These are phyloP conservation scores for Pachymerium ferrugineum DNA, from an alignment of 2,888 invertebrate genomes.

Conservation along the genomic window DNA sequence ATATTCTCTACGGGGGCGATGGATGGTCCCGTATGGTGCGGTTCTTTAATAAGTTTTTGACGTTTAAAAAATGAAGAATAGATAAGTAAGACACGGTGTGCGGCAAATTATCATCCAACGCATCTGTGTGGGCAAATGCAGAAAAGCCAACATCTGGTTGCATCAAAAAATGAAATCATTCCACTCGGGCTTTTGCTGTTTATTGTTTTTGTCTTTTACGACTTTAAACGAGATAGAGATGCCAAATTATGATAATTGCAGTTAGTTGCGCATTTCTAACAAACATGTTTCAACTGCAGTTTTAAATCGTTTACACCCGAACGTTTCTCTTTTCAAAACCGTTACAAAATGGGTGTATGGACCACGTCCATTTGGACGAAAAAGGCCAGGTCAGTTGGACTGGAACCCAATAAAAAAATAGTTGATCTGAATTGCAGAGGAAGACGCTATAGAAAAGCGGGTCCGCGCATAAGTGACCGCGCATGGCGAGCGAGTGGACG, in stretches of 20 bases:
- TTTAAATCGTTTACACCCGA: neutral
- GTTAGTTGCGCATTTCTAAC: neutral
- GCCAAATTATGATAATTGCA: neutral
- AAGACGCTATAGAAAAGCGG: neutral
- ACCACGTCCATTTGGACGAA: neutral
- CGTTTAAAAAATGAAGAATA: neutral
- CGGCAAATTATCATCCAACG: neutral
- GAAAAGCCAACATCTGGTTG: neutral
- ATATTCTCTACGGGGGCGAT: neutral
- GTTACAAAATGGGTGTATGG: neutral
- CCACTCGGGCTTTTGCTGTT: neutral
- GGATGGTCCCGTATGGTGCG: neutral
- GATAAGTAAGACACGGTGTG: neutral
- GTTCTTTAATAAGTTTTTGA: neutral
- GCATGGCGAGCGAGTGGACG: conserved; percentile 1
- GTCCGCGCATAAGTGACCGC: conserved; percentile 12
- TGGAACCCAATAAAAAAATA: neutral
- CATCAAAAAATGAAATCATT: conserved; percentile 7
- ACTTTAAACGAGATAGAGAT: conserved; percentile 1
- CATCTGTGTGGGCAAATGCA: neutral
- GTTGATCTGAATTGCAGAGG: neutral
- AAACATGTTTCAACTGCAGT: neutral
- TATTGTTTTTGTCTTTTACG: neutral
- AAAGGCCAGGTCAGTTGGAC: neutral
- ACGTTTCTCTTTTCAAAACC: neutral